Evolutionary conservation across 2,888 invertebrate genomes (phyloP).

Genomic region (Scaptomyza caliginosa): DNA sequence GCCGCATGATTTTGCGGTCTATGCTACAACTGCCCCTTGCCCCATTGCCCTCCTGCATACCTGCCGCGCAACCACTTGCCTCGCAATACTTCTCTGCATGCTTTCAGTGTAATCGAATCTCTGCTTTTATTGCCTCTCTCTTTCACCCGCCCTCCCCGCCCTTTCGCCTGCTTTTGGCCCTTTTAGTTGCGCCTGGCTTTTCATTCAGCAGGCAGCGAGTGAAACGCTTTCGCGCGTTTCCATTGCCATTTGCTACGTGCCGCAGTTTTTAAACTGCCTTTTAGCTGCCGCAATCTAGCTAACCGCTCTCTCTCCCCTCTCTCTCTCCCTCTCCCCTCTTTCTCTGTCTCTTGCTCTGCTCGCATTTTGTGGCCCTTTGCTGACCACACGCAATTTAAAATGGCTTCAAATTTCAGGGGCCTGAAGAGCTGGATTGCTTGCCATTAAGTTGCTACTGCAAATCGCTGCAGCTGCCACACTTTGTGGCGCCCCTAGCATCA

Average conservation of each 20-base stretch:
- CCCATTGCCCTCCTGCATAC: constrained; percentile 1
- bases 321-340: not conserved
- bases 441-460: constrained; percentile 20
- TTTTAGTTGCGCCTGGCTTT: constrained; percentile 62
- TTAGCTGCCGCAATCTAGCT: constrained; percentile 43
- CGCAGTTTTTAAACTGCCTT: constrained; percentile 70
- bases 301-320: not conserved
- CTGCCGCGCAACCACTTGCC: constrained; percentile 24
- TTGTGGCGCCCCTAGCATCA: constrained; percentile 10
- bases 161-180: constrained; percentile 16
- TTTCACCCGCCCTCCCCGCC: not conserved
- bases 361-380: constrained; percentile 24
- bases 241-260: constrained; percentile 66
- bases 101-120: constrained; percentile 53
- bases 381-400: constrained; percentile 61
- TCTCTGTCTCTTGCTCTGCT: not conserved
- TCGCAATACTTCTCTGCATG: constrained; percentile 11
- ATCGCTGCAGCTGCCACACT: constrained; percentile 25
- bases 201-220: constrained; percentile 52
- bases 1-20: constrained; percentile 71
- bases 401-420: constrained; percentile 49
- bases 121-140: constrained; percentile 36
- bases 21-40: constrained; percentile 4
- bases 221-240: constrained; percentile 67
- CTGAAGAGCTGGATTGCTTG: not conserved